A percentile compares a stretch with the other conserved stretches of the same genome.
These are phyloP conservation scores for Adelognathus sp. DNA, from an alignment of 2,888 invertebrate species.

Conservation along the genomic window DNA sequence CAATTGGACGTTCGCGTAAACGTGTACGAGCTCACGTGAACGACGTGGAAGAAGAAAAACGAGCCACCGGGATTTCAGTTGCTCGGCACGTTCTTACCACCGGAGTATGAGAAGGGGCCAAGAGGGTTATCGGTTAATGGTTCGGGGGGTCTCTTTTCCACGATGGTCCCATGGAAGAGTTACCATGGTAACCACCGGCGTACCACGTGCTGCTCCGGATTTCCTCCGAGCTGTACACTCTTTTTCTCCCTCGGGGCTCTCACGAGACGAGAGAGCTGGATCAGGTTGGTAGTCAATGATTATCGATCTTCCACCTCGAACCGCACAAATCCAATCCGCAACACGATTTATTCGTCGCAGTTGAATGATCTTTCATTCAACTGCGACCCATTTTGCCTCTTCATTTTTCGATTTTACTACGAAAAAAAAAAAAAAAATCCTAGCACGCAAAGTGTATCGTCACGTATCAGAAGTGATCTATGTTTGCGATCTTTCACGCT, in stretches of 20 bases:
- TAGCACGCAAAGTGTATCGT: no score
- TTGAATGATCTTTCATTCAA: no score
- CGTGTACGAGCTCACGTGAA: background rate
- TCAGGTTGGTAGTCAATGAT: conserved; percentile 60
- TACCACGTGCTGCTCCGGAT: conserved; percentile 55
- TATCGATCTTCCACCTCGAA: conserved; percentile 45
- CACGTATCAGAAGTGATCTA: no score
- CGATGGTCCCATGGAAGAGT: conserved; percentile 62
- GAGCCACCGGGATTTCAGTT: conserved; percentile 4
- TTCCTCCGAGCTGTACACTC: background rate
- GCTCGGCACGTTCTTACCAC: conserved; percentile 13
- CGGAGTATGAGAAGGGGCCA: no score
- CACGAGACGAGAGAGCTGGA: conserved; percentile 55
- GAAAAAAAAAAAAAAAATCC: no score
- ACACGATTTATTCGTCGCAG: no score
- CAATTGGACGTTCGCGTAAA: background rate
- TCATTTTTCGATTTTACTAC: no score
- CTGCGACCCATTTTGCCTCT: no score
- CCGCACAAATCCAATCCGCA: no score
- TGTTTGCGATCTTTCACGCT: no score
- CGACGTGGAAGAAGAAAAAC: background rate
- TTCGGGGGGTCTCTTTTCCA: conserved; percentile 30
- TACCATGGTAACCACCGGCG: conserved; percentile 73
- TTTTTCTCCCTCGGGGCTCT: background rate
- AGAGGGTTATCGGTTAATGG: conserved; percentile 28